A percentile compares a stretch with the other conserved stretches of the same genome.
phyloP scores from a whole-genome alignment of 2,113 vertebrate species.

The Urocitellus parryii region DNA sequence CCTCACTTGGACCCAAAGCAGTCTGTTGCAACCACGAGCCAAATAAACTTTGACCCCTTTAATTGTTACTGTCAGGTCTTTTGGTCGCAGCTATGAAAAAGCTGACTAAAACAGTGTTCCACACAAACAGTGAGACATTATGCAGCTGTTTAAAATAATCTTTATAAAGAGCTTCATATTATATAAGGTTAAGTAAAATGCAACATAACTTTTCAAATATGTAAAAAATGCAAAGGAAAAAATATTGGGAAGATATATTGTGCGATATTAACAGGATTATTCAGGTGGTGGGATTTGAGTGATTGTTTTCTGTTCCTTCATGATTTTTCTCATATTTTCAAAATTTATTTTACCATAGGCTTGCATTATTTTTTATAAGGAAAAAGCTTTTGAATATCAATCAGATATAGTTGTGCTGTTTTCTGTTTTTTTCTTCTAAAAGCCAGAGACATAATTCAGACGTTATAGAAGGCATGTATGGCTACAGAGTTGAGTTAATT shows the following conservation, averaged over 20 bases:
- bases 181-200: neutral
- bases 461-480: neutral
- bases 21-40: no score
- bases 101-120: neutral
- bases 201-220: neutral
- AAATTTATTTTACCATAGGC: neutral
- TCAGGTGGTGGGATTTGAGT: neutral
- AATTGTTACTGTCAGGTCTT: no score
- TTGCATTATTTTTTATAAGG: neutral
- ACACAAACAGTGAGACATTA: neutral
- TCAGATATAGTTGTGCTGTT: neutral
- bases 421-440: neutral
- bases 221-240: neutral
- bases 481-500: neutral
- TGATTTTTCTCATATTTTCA: neutral
- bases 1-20: no score
- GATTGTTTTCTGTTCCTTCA: neutral
- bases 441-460: neutral
- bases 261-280: neutral
- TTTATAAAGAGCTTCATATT: slow-evolving; percentile 14
- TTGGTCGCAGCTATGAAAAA: no score
- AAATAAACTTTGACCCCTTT: no score
- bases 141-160: neutral
- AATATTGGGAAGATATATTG: neutral
- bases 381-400: neutral